Conservation (phyloP, 2,888 invertebrate genomes). For the Polymixis lichenea region DNA sequence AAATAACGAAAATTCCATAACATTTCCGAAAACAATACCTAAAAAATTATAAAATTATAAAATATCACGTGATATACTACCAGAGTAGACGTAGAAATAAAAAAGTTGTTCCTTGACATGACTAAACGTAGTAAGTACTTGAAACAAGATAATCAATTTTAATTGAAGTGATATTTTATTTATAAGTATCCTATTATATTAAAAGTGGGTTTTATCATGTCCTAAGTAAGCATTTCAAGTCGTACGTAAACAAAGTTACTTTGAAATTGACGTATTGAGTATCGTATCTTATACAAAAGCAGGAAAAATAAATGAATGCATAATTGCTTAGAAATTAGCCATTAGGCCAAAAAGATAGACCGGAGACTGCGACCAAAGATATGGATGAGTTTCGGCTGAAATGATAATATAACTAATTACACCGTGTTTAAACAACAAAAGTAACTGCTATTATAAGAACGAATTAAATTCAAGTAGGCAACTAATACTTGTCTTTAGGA, state of each 20-base stretch:
- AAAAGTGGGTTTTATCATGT: not conserved
- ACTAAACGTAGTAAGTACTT: not conserved
- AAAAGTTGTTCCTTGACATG: not conserved
- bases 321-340: not conserved
- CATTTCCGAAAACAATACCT: not conserved
- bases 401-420: not conserved
- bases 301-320: not conserved
- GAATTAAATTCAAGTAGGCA: not conserved
- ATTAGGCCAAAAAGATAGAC: not conserved
- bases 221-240: constrained; percentile 14
- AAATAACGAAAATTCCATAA: not conserved
- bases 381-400: not conserved
- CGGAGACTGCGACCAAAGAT: too few species aligned
- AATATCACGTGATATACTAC: not conserved
- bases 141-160: not conserved
- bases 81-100: not conserved
- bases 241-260: not conserved
- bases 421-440: not conserved
- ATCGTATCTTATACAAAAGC: not conserved
- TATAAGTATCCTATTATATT: not conserved
- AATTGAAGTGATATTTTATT: not conserved
- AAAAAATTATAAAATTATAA: not conserved
- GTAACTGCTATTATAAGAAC: too few species aligned
- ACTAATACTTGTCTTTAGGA: not conserved
- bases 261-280: not conserved